phyloP scores from a whole-genome alignment of 2,888 invertebrate genomes.

The Caenorhabditis wallacei region DNA sequence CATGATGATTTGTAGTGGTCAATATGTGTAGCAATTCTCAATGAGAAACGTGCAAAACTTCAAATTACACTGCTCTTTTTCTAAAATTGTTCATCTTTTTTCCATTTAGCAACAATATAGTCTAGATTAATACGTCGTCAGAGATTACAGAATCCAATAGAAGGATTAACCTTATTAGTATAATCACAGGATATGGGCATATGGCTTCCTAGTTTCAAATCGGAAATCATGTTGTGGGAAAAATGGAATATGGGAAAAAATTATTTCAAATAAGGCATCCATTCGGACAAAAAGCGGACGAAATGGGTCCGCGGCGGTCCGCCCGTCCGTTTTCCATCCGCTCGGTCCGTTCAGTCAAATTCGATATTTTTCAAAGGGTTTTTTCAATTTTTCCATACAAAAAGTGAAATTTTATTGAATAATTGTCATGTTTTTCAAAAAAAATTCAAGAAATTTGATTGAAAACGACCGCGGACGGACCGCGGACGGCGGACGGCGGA shows the following conservation, averaged over 20 bases:
- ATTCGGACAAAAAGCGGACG: too few relatives aligned
- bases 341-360: too few relatives aligned
- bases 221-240: background rate
- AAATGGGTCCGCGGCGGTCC: too few relatives aligned
- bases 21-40: slow-evolving; percentile 5
- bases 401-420: too few relatives aligned
- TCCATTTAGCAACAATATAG: background rate
- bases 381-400: too few relatives aligned
- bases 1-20: slow-evolving; percentile 25
- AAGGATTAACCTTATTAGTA: slow-evolving; percentile 28
- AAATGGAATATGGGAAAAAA: slow-evolving; percentile 10
- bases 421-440: too few relatives aligned
- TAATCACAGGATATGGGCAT: slow-evolving; percentile 7
- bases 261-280: too few relatives aligned
- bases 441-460: too few relatives aligned
- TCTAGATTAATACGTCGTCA: background rate
- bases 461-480: too few relatives aligned
- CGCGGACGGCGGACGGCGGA: too few relatives aligned
- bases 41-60: slow-evolving; percentile 10
- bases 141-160: slow-evolving; percentile 14
- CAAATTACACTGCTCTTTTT: background rate
- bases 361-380: too few relatives aligned
- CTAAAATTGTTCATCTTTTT: background rate
- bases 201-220: slow-evolving; percentile 15
- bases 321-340: too few relatives aligned